Evolutionary conservation across 1,140 invertebrate genomes (phyloP).

Genomic region (Lordiphosa stackelbergi): DNA sequence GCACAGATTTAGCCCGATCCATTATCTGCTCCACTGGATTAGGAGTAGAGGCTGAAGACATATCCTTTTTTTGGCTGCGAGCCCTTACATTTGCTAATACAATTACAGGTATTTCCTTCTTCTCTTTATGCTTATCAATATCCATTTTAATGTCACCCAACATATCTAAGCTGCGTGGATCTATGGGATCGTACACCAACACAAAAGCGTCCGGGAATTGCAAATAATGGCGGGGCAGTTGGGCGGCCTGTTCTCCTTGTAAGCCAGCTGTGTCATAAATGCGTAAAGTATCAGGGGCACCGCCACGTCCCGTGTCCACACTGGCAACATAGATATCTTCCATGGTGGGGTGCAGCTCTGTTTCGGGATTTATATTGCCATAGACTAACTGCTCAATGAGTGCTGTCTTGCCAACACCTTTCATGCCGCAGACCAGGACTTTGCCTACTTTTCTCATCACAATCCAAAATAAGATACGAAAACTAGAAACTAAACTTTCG

Average conservation of each 20-base stretch:
- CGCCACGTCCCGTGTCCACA: constrained; percentile 91
- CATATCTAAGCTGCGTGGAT: constrained; percentile 91
- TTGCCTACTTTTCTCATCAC: constrained; percentile 89
- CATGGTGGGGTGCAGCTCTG: constrained; percentile 82
- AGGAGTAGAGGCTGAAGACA: constrained; percentile 33
- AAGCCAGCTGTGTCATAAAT: constrained; percentile 96
- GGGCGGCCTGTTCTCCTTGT: constrained; percentile 66
- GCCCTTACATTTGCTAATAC: constrained; percentile 71
- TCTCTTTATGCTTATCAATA: constrained; percentile 95
- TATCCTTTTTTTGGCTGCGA: constrained; percentile 38
- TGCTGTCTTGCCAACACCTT: constrained; percentile 94
- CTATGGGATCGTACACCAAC: constrained; percentile 92
- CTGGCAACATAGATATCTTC: constrained; percentile 97
- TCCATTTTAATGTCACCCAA: constrained; percentile 93
- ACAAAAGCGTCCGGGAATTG: constrained; percentile 93
- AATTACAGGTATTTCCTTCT: constrained; percentile 88
- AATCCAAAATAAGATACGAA: constrained; percentile 14
- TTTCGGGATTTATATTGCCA: constrained; percentile 85
- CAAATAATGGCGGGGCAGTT: constrained; percentile 89
- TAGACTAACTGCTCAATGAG: constrained; percentile 94
- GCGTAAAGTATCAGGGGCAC: constrained; percentile 82
- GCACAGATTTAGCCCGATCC: constrained; percentile 85
- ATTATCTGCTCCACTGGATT: constrained; percentile 65
- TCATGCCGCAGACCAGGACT: constrained; percentile 94
- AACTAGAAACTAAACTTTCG: constrained; percentile 38